Percentiles rank a stretch among this genome's conserved stretches.
These are phyloP conservation scores for Pogonocichla stellata DNA, from an alignment of 2,113 vertebrate species.

Conservation along the genomic window DNA sequence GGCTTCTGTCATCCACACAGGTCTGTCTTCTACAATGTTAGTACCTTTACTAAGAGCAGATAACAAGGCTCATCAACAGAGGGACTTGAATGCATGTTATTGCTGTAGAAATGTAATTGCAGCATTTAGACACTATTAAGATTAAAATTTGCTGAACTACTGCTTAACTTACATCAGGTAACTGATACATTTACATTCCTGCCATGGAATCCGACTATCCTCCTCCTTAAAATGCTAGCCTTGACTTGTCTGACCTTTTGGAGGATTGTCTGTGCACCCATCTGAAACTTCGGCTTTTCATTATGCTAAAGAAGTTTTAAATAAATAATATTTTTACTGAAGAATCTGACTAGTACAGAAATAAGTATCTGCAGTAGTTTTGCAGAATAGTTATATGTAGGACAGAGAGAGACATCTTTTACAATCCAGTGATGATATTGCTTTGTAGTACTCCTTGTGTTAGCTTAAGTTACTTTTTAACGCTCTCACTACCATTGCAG, in stretches of 20 bases:
- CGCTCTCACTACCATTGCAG: not conserved
- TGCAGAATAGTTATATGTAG: not conserved
- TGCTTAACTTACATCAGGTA: not conserved
- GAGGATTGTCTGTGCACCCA: not conserved
- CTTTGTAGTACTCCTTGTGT: not conserved
- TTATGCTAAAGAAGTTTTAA: not conserved
- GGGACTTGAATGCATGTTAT: not conserved
- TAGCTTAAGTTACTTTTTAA: not conserved
- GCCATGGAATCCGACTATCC: not conserved
- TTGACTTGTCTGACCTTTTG: not conserved
- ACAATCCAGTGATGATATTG: not conserved
- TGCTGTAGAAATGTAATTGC: not conserved
- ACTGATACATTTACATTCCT: not conserved
- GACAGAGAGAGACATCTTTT: not conserved
- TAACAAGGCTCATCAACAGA: not conserved
- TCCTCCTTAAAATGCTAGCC: not conserved
- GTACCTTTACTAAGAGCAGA: not conserved
- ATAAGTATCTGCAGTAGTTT: not conserved
- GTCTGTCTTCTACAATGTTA: not conserved
- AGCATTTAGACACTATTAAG: not conserved
- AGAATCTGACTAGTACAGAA: not conserved
- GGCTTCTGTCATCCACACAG: not conserved
- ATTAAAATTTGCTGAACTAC: not conserved
- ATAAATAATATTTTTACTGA: not conserved
- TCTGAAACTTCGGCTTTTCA: not conserved